A percentile compares a stretch with the other conserved stretches of the same genome.
phyloP scores from a whole-genome alignment of 2,113 vertebrate species.

The Manacus vitellinus region DNA sequence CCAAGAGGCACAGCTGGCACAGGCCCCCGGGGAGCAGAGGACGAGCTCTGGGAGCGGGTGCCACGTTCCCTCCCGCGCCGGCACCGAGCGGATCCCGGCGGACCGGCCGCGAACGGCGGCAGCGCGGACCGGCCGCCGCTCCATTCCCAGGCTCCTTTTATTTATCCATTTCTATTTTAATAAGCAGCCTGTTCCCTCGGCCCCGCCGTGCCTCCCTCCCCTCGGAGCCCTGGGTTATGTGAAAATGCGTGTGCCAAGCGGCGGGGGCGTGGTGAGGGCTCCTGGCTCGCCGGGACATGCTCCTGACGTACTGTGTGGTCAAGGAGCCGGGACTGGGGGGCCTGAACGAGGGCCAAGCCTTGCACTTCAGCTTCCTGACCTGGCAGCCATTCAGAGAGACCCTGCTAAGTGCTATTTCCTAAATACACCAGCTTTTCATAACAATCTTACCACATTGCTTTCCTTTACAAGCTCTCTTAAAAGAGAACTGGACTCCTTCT shows the following conservation, averaged over 20 bases:
- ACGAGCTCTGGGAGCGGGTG: neutral
- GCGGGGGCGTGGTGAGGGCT: constrained; percentile 67
- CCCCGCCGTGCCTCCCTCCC: constrained; percentile 77
- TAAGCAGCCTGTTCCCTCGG: constrained; percentile 73
- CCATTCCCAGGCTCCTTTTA: constrained; percentile 87
- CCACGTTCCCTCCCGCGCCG: neutral
- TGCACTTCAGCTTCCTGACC: constrained; percentile 92
- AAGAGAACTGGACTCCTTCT: constrained; percentile 82
- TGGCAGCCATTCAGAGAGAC: constrained; percentile 91
- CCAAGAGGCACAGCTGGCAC: fast-evolving
- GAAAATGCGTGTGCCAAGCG: constrained; percentile 84
- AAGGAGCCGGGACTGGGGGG: constrained; percentile 79
- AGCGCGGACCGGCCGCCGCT: constrained; percentile 61
- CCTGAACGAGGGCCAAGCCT: constrained; percentile 86
- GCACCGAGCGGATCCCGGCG: neutral
- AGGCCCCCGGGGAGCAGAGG: fast-evolving
- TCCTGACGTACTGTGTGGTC: constrained; percentile 85
- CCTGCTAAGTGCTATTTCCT: constrained; percentile 92
- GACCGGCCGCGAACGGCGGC: constrained; percentile 35
- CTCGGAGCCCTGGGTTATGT: constrained; percentile 92
- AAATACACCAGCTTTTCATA: constrained; percentile 91
- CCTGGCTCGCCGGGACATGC: constrained; percentile 73
- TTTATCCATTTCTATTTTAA: constrained; percentile 90
- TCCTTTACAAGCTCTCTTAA: constrained; percentile 86
- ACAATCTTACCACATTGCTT: constrained; percentile 90